Evolutionary conservation across 1,140 invertebrate genomes (phyloP).

Genomic region (Papilio polytes): DNA sequence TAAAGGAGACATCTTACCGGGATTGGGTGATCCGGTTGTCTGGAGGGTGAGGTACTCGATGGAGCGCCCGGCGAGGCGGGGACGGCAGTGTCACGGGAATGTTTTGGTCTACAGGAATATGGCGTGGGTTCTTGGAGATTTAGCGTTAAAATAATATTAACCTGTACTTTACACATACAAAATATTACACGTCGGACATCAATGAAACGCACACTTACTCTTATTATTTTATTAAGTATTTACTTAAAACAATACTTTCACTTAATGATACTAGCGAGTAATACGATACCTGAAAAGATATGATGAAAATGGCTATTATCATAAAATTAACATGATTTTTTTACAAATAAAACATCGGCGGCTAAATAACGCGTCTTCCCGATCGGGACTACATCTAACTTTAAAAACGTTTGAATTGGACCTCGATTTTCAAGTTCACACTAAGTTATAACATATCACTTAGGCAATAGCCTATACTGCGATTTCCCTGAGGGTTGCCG

Average conservation of each 20-base stretch:
- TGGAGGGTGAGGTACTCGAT: constrained; percentile 79
- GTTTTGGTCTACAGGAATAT: constrained; percentile 74
- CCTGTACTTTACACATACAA: constrained; percentile 40
- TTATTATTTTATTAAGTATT: constrained; percentile 79
- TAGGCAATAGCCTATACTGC: constrained; percentile 48
- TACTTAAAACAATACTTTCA: constrained; percentile 79
- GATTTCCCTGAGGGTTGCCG: not conserved
- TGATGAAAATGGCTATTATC: constrained; percentile 73
- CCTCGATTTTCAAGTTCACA: constrained; percentile 78
- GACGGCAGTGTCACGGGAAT: constrained; percentile 68
- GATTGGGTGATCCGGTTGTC: constrained; percentile 80
- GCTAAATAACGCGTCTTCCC: constrained; percentile 65
- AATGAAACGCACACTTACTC: constrained; percentile 60
- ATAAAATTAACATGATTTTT: constrained; percentile 82
- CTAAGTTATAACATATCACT: constrained; percentile 67
- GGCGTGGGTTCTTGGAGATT: constrained; percentile 75
- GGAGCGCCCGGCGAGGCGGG: constrained; percentile 71
- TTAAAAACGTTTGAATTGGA: constrained; percentile 80
- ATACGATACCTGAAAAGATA: constrained; percentile 79
- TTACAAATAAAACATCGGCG: constrained; percentile 70
- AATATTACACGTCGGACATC: constrained; percentile 17
- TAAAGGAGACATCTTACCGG: constrained; percentile 81
- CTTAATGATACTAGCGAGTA: constrained; percentile 81
- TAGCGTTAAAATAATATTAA: constrained; percentile 50
- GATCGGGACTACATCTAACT: constrained; percentile 68